Conservation (phyloP, 1,140 invertebrate genomes). For the Drosophila repleta region DNA sequence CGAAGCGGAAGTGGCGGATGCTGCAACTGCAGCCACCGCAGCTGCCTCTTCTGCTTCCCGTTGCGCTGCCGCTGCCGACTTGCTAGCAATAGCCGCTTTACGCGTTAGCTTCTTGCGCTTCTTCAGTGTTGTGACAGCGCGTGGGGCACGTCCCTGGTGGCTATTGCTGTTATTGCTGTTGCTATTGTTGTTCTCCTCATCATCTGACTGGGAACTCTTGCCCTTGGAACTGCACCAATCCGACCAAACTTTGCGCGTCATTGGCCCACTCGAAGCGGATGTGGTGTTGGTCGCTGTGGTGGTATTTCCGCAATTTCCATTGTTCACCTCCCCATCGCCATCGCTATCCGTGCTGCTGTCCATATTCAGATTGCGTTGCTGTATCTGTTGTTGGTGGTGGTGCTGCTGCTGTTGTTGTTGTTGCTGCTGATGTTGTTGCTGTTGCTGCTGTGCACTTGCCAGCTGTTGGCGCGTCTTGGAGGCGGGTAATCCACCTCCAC, state of each 20-base stretch:
- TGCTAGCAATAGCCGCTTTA: constrained; percentile 80
- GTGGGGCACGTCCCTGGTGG: constrained; percentile 54
- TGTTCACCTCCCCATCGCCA: constrained; percentile 85
- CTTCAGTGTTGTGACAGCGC: constrained; percentile 66
- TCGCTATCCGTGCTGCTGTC: constrained; percentile 84
- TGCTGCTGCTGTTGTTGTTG: constrained; percentile 43
- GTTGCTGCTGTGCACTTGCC: constrained; percentile 36
- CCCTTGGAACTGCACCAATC: constrained; percentile 88
- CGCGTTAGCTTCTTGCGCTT: constrained; percentile 82
- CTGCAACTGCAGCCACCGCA: constrained; percentile 51
- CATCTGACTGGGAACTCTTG: constrained; percentile 86
- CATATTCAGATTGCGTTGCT: constrained; percentile 71
- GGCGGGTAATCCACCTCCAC: constrained; percentile 18
- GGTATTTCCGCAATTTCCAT: constrained; percentile 68
- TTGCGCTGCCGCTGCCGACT: constrained; percentile 77
- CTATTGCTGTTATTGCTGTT: constrained; percentile 66
- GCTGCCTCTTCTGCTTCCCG: constrained; percentile 71
- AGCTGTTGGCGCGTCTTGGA: constrained; percentile 66
- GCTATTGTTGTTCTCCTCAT: constrained; percentile 84
- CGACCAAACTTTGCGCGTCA: constrained; percentile 90
- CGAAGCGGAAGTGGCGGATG: constrained; percentile 41
- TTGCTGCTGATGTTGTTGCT: constrained; percentile 49
- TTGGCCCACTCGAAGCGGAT: constrained; percentile 78
- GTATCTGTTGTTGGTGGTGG: constrained; percentile 50
- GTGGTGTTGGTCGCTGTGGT: constrained; percentile 87